These are phyloP conservation scores for Magallana ariakensis DNA, from an alignment of 1,140 invertebrate genomes.

Conservation along the genomic window DNA sequence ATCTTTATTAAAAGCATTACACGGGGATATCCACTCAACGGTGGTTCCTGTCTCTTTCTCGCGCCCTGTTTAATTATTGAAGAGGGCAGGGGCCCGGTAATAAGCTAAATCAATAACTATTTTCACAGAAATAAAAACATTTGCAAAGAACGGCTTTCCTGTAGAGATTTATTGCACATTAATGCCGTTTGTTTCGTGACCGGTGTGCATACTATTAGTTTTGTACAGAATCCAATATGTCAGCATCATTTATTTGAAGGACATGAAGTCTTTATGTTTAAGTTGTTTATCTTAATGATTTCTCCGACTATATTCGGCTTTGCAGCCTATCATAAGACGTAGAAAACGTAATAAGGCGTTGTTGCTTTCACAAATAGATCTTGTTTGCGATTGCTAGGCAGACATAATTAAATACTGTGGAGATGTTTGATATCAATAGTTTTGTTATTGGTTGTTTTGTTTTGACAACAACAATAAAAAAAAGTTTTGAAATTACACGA, in stretches of 20 bases:
- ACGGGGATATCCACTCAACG: background rate
- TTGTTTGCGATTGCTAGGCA: too few species aligned
- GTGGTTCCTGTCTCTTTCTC: background rate
- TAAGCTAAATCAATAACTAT: background rate
- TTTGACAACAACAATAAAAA: too few species aligned
- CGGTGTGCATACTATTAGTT: constrained; percentile 18
- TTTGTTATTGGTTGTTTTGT: too few species aligned
- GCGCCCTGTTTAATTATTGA: background rate
- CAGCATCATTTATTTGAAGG: constrained; percentile 23
- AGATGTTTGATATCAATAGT: too few species aligned
- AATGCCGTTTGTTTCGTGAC: constrained; percentile 24
- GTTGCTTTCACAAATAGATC: too few species aligned
- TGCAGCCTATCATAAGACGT: background rate
- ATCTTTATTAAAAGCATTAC: too few species aligned
- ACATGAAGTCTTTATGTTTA: background rate
- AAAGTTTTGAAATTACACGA: too few species aligned
- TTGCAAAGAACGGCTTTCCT: background rate
- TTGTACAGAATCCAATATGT: constrained; percentile 13
- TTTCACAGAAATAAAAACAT: constrained; percentile 18
- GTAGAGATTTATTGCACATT: constrained; percentile 22
- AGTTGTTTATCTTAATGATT: background rate
- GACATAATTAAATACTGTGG: too few species aligned
- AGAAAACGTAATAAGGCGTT: background rate
- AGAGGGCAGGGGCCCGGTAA: background rate
- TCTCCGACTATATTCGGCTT: background rate